Evolutionary conservation across 2,797 vertebrate species (phyloP).

Genomic region (Cyclopterus lumpus): DNA sequence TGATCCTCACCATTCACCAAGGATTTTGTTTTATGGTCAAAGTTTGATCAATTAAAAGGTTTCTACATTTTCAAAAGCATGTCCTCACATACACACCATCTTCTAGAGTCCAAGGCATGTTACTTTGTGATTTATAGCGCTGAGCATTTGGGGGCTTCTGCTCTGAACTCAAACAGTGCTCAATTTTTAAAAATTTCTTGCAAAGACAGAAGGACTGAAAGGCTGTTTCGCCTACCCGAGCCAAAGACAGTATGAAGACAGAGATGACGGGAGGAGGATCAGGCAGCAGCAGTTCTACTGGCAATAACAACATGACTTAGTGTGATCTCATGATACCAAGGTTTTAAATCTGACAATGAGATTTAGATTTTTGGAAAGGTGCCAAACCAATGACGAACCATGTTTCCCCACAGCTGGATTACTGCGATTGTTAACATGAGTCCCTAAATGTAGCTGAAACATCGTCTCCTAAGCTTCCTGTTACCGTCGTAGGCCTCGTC

Average conservation of each 20-base stretch:
- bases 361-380: slow-evolving; percentile 27
- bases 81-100: slow-evolving; percentile 17
- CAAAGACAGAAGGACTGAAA: slow-evolving; percentile 56
- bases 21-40: neutral
- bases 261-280: neutral
- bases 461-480: slow-evolving; percentile 30
- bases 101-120: slow-evolving; percentile 20
- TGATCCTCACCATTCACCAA: neutral
- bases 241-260: slow-evolving; percentile 9
- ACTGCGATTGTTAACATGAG: slow-evolving; percentile 39
- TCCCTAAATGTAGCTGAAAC: slow-evolving; percentile 38
- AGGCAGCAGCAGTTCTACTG: slow-evolving; percentile 20
- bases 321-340: slow-evolving; percentile 13
- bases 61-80: slow-evolving; percentile 11
- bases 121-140: slow-evolving; percentile 38
- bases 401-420: slow-evolving; percentile 48
- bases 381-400: slow-evolving; percentile 1
- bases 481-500: slow-evolving; percentile 43
- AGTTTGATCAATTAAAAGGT: slow-evolving; percentile 11
- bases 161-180: slow-evolving; percentile 51
- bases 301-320: slow-evolving; percentile 24
- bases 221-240: slow-evolving; percentile 46
- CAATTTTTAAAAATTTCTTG: slow-evolving; percentile 29
- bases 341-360: slow-evolving; percentile 23
- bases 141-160: slow-evolving; percentile 37